These are phyloP conservation scores for Pseudomyrmex cubaensis DNA, from an alignment of 1,140 invertebrate species.

Conservation along the genomic window DNA sequence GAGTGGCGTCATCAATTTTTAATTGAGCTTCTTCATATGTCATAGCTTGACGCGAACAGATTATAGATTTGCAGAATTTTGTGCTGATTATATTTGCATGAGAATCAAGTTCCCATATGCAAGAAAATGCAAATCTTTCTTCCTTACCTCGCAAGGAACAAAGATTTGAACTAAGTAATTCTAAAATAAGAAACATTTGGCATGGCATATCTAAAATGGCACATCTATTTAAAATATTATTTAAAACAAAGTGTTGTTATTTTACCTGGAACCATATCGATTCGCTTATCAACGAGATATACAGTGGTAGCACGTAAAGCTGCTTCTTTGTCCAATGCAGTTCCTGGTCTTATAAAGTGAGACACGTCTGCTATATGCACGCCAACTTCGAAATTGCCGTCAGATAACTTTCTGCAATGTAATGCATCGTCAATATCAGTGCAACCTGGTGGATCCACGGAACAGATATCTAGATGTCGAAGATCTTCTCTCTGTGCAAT, in stretches of 20 bases:
- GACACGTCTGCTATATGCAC: constrained; percentile 98
- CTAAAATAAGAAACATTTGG: constrained; percentile 84
- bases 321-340: constrained; percentile 95
- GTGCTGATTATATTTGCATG: constrained; percentile 94
- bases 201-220: background rate
- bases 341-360: constrained; percentile 95
- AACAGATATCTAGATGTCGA: constrained; percentile 95
- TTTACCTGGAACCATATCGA: constrained; percentile 94
- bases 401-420: constrained; percentile 92
- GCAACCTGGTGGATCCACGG: constrained; percentile 99
- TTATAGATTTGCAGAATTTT: constrained; percentile 97
- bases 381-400: constrained; percentile 94
- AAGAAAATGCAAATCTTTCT: constrained; percentile 97
- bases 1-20: constrained; percentile 93
- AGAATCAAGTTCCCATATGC: constrained; percentile 95
- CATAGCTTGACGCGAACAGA: constrained; percentile 94
- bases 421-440: constrained; percentile 99
- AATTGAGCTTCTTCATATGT: constrained; percentile 98
- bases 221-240: background rate
- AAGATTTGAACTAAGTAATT: constrained; percentile 95
- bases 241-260: constrained; percentile 37
- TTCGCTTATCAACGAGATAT: constrained; percentile 95
- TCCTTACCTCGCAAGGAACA: constrained; percentile 95
- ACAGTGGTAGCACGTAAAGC: constrained; percentile 95
- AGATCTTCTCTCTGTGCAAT: constrained; percentile 92